Conservation (phyloP, 2,113 vertebrate genomes). For the Galeopterus variegatus region DNA sequence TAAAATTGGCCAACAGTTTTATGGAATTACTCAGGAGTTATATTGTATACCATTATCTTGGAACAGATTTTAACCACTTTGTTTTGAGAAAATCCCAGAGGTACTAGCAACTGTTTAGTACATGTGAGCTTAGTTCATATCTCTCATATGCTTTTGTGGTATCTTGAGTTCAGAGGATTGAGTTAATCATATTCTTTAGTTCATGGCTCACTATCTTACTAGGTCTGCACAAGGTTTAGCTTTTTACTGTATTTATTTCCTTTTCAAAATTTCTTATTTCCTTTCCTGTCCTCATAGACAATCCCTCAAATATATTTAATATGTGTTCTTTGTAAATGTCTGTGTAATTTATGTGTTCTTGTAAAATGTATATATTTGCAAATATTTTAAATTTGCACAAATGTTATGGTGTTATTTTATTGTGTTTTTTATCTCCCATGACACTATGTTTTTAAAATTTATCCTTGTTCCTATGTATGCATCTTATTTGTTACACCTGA, state of each 20-base stretch:
- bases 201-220: neutral
- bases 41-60: neutral
- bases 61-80: conserved; percentile 46
- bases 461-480: neutral
- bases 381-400: neutral
- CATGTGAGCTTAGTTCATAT: neutral
- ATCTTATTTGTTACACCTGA: neutral
- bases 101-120: neutral
- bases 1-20: conserved; percentile 21
- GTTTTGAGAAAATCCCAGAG: conserved; percentile 18
- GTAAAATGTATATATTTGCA: neutral
- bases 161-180: neutral
- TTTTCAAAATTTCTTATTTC: conserved; percentile 37
- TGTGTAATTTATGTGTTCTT: neutral
- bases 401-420: neutral
- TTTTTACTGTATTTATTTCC: conserved; percentile 46
- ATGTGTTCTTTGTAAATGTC: neutral
- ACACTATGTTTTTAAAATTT: neutral
- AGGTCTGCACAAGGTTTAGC: neutral
- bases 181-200: conserved; percentile 41
- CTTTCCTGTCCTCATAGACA: neutral
- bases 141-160: neutral
- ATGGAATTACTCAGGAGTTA: neutral
- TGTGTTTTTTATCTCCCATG: neutral
- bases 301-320: neutral